These are phyloP conservation scores for Neogobius melanostomus DNA, from an alignment of 2,113 vertebrate species.

Conservation along the genomic window DNA sequence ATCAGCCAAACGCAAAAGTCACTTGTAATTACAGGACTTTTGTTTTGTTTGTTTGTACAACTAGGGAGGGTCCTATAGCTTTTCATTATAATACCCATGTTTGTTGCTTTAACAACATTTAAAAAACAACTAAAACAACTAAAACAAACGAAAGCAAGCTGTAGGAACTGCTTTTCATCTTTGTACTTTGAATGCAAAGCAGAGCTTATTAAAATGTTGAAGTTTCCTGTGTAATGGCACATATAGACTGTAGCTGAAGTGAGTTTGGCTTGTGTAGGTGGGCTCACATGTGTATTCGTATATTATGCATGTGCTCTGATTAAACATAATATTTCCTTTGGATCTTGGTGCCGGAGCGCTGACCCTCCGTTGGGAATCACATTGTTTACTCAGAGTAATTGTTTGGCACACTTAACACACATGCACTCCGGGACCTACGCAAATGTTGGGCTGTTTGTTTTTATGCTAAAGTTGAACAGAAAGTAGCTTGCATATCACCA, in stretches of 20 bases:
- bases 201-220: background rate
- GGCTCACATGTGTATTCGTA: background rate
- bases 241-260: background rate
- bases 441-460: background rate
- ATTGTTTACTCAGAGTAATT: conserved; percentile 37
- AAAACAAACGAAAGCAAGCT: background rate
- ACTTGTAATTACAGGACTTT: background rate
- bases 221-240: background rate
- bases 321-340: conserved; percentile 16
- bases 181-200: background rate
- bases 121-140: background rate
- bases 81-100: background rate
- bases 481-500: background rate
- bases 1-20: no score
- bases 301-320: background rate
- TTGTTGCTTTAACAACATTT: no score
- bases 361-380: conserved; percentile 35
- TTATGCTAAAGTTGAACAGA: background rate
- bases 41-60: background rate
- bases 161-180: background rate
- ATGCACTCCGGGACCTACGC: conserved; percentile 10
- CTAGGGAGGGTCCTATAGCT: background rate
- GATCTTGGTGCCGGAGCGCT: conserved; percentile 14
- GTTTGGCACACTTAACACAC: conserved; percentile 16
- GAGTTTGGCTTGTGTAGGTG: background rate